Conservation (phyloP, 2,797 vertebrate genomes). For the Malurus leucopterus region DNA sequence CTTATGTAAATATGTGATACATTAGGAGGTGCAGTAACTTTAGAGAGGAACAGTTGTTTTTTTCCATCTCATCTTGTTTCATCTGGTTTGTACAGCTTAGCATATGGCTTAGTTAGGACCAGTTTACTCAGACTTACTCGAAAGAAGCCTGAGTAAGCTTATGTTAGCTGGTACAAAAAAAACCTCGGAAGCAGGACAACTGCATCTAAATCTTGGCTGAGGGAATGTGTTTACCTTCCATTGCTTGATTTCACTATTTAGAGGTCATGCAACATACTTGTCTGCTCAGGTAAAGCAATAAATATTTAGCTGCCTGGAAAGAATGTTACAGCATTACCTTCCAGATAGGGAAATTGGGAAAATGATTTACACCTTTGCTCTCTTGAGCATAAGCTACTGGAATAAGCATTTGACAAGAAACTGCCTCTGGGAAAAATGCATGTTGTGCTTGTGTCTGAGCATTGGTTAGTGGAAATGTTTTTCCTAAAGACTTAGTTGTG, state of each 20-base stretch:
- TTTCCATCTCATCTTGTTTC: background rate
- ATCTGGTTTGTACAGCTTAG: background rate
- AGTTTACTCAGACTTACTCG: background rate
- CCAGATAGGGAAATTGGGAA: background rate
- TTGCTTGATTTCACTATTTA: background rate
- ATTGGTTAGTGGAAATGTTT: background rate
- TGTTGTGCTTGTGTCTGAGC: background rate
- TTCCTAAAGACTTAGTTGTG: background rate
- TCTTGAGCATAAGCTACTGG: background rate
- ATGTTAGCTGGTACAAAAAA: background rate
- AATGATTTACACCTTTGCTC: slow-evolving; percentile 11
- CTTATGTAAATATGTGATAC: background rate
- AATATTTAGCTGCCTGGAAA: slow-evolving; percentile 24
- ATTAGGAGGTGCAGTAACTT: background rate
- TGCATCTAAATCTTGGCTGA: background rate
- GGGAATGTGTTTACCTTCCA: background rate
- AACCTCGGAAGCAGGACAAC: background rate
- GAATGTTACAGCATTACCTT: slow-evolving; percentile 12
- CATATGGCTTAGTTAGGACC: background rate
- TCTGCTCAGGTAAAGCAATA: slow-evolving; percentile 23
- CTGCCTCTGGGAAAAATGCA: background rate
- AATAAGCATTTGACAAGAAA: background rate
- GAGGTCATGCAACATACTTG: background rate
- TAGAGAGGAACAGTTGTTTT: background rate
- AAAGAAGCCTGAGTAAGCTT: background rate